Evolutionary conservation across 23 tunicate species (phyloP).

Genomic region (Corella eumyota): DNA sequence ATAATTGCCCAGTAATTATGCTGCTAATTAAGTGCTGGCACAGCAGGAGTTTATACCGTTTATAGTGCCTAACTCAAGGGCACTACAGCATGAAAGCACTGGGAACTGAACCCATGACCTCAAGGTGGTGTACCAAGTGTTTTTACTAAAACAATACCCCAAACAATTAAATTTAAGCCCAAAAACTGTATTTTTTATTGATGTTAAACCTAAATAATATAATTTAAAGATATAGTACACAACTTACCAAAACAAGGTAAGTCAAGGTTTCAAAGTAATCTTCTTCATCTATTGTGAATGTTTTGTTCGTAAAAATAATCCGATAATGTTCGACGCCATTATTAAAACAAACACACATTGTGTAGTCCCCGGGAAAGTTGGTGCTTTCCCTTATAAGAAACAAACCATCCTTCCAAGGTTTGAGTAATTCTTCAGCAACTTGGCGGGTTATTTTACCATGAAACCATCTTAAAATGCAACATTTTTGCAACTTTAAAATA

Average conservation of each 20-base stretch:
- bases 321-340: constrained; percentile 76
- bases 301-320: constrained; percentile 69
- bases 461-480: constrained; percentile 89
- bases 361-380: constrained; percentile 88
- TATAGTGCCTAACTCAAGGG: no score
- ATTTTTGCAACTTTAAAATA: no score
- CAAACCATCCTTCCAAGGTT: constrained; percentile 60
- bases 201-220: no score
- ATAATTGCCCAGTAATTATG: no score
- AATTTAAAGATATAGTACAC: not conserved
- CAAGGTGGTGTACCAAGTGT: no score
- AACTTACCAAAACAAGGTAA: constrained; percentile 77
- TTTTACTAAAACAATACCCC: no score
- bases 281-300: constrained; percentile 85
- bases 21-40: no score
- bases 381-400: constrained; percentile 86
- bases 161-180: no score
- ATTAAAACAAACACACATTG: constrained; percentile 72
- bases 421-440: constrained; percentile 55
- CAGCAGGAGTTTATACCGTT: no score
- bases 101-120: no score
- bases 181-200: no score
- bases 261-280: constrained; percentile 80
- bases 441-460: constrained; percentile 81
- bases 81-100: no score